These are phyloP conservation scores for pig (Sus scrofa) DNA, from an alignment of 2,113 vertebrate species.

Conservation along the genomic window DNA sequence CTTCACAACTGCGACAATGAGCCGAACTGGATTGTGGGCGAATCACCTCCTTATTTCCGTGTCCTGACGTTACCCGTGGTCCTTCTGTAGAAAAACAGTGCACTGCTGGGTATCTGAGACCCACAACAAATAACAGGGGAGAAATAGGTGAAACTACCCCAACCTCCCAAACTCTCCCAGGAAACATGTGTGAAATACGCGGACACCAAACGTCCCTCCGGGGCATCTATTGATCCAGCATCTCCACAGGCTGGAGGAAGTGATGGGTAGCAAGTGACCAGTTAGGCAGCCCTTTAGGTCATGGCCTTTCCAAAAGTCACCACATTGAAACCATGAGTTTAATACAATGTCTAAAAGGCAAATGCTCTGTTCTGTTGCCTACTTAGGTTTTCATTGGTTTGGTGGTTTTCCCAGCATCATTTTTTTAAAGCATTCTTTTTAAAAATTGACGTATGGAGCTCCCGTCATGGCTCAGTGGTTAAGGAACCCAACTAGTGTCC, in stretches of 20 bases:
- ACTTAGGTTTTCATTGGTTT: neutral
- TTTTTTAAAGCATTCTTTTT: rapidly evolving
- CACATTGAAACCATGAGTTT: rapidly evolving
- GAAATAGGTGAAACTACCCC: rapidly evolving
- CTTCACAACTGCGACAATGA: neutral
- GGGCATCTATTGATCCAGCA: rapidly evolving
- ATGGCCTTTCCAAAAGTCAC: neutral
- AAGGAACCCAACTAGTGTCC: no score
- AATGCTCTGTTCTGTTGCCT: neutral
- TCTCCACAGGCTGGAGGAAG: neutral
- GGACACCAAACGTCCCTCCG: neutral
- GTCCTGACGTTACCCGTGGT: neutral
- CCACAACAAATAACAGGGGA: neutral
- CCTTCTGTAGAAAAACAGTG: neutral
- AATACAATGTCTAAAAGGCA: rapidly evolving
- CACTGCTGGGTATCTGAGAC: rapidly evolving
- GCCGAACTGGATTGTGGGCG: rapidly evolving
- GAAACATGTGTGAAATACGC: rapidly evolving
- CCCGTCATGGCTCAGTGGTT: no score
- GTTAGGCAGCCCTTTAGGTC: rapidly evolving
- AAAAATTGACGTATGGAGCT: neutral
- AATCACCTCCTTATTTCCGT: neutral
- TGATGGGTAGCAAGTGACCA: no score
- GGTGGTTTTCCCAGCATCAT: neutral
- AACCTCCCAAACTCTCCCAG: neutral